Conservation (phyloP, 2,888 invertebrate genomes). For the Yponomeuta evonymella region DNA sequence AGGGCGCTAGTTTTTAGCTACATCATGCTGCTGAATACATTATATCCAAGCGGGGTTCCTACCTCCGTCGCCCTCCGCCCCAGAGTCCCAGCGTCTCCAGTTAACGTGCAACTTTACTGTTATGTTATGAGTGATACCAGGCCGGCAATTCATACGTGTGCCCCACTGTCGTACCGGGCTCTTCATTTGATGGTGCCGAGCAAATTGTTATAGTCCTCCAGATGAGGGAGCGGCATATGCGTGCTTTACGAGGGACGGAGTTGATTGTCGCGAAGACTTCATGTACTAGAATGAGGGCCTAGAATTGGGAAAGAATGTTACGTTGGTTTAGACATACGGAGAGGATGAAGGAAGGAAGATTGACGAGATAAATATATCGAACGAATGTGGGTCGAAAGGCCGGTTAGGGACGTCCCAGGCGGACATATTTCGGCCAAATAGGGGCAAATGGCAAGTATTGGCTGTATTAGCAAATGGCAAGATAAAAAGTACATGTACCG, state of each 20-base stretch:
- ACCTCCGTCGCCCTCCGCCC: neutral
- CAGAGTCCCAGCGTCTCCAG: slow-evolving; percentile 12
- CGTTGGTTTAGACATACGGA: too few relatives aligned
- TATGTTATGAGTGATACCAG: slow-evolving; percentile 19
- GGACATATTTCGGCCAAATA: too few relatives aligned
- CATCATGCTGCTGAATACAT: too few relatives aligned
- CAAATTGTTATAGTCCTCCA: slow-evolving; percentile 12
- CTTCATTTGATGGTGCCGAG: slow-evolving; percentile 12
- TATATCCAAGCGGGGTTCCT: neutral
- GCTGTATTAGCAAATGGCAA: too few relatives aligned
- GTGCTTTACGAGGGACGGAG: neutral
- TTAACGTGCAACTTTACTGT: slow-evolving; percentile 19
- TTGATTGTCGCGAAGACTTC: neutral
- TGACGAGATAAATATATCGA: too few relatives aligned
- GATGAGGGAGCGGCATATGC: slow-evolving; percentile 13
- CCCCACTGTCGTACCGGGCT: neutral
- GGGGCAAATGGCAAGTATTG: too few relatives aligned
- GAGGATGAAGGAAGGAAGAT: too few relatives aligned
- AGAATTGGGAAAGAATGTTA: too few relatives aligned
- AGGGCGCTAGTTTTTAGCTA: too few relatives aligned
- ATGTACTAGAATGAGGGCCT: neutral
- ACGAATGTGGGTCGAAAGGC: too few relatives aligned
- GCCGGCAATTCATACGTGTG: slow-evolving; percentile 1
- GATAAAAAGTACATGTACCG: too few relatives aligned
- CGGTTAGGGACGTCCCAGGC: too few relatives aligned